phyloP scores from a whole-genome alignment of 1,140 invertebrate species.

The Nomia melanderi region DNA sequence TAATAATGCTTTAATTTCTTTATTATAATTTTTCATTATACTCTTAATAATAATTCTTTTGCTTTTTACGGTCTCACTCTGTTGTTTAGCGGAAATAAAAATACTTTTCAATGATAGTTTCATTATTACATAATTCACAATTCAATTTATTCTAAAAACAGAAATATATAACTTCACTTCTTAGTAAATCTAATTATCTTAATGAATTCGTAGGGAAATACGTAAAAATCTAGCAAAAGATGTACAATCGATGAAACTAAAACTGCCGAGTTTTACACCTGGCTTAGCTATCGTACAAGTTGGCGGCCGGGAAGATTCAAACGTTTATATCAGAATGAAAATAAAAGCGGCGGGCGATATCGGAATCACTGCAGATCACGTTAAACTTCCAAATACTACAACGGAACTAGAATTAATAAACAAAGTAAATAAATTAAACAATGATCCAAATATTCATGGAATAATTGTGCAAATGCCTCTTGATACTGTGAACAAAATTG shows the following conservation, averaged over 20 bases:
- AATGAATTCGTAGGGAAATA: slow-evolving; percentile 85
- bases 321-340: slow-evolving; percentile 99
- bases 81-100: no score
- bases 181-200: slow-evolving; percentile 7
- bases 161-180: no score
- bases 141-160: not conserved
- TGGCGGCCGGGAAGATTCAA: slow-evolving; percentile 97
- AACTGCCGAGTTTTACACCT: slow-evolving; percentile 85
- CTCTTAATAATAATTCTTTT: no score
- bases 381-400: slow-evolving; percentile 90
- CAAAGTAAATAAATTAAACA: slow-evolving; percentile 90
- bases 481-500: slow-evolving; percentile 90
- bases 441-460: slow-evolving; percentile 92
- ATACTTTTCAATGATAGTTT: not conserved
- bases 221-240: slow-evolving; percentile 86
- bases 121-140: not conserved
- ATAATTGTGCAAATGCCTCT: slow-evolving; percentile 99
- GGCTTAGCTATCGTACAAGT: slow-evolving; percentile 94
- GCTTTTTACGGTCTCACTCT: no score
- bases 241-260: slow-evolving; percentile 83
- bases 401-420: slow-evolving; percentile 91
- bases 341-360: slow-evolving; percentile 95
- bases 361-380: slow-evolving; percentile 91
- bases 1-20: no score
- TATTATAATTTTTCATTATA: no score